These are phyloP conservation scores for Danionella cerebrum DNA, from an alignment of 2,113 vertebrate species.

Conservation along the genomic window DNA sequence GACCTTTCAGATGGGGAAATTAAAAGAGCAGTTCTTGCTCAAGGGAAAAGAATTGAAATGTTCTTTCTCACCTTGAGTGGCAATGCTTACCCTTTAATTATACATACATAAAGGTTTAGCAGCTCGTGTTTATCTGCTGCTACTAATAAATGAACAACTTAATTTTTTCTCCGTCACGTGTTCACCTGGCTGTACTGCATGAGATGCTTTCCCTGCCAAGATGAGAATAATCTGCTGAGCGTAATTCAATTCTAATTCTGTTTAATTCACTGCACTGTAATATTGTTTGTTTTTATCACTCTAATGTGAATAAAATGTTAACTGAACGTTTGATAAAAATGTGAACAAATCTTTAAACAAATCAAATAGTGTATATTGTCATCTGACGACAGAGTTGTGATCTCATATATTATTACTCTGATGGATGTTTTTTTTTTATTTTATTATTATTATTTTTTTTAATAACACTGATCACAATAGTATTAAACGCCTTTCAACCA, in stretches of 20 bases:
- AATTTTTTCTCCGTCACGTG: background rate
- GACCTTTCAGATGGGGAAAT: slow-evolving; percentile 66
- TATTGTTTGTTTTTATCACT: background rate
- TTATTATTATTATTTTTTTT: too few species aligned
- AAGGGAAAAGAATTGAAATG: slow-evolving; percentile 57
- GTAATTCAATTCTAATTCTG: background rate
- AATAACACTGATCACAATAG: too few species aligned
- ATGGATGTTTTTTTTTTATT: too few species aligned
- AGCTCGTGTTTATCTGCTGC: slow-evolving; percentile 57
- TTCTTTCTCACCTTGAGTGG: slow-evolving; percentile 48
- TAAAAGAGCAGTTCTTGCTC: slow-evolving; percentile 66
- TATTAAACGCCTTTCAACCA: too few species aligned
- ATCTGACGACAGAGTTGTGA: background rate
- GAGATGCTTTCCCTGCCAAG: background rate
- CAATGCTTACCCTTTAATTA: slow-evolving; percentile 65
- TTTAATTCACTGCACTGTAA: background rate
- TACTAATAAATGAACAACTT: slow-evolving; percentile 53
- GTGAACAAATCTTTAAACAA: too few species aligned
- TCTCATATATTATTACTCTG: background rate
- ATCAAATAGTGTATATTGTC: too few species aligned
- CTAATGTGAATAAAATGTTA: too few species aligned
- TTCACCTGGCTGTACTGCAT: slow-evolving; percentile 1
- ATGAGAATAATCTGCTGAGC: background rate
- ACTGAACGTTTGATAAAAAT: too few species aligned
- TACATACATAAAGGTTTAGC: slow-evolving; percentile 55